Percentiles rank a stretch among this genome's conserved stretches.
Evolutionary conservation across 2,888 invertebrate genomes (phyloP).

Genomic region (Erynnis tages): DNA sequence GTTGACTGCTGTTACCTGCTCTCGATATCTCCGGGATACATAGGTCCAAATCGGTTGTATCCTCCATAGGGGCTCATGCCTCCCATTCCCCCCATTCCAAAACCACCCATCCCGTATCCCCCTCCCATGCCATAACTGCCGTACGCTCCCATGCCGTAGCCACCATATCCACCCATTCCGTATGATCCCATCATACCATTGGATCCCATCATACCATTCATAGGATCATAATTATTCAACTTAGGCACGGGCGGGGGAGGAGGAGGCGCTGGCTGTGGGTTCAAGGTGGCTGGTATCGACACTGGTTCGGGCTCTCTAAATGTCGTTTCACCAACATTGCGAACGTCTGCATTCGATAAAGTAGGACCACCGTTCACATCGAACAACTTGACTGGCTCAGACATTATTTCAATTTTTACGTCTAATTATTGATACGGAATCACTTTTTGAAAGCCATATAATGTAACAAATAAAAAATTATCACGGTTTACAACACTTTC

Average conservation of each 20-base stretch:
- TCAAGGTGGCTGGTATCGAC: slow-evolving; percentile 40
- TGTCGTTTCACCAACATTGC: slow-evolving; percentile 39
- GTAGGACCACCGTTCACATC: slow-evolving; percentile 51
- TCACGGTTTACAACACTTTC: slow-evolving; percentile 8
- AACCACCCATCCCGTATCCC: slow-evolving; percentile 46
- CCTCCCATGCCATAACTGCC: slow-evolving; percentile 44
- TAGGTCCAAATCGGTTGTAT: slow-evolving; percentile 66
- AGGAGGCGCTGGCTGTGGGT: slow-evolving; percentile 59
- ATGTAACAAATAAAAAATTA: slow-evolving; percentile 16
- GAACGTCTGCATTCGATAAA: slow-evolving; percentile 51
- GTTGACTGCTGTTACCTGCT: slow-evolving; percentile 69
- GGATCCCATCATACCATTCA: slow-evolving; percentile 46
- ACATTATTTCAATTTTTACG: slow-evolving; percentile 45
- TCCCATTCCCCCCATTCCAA: slow-evolving; percentile 43
- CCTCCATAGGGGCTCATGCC: slow-evolving; percentile 61
- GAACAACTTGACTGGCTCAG: slow-evolving; percentile 55
- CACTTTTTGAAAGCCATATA: neutral
- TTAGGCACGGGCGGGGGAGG: slow-evolving; percentile 40
- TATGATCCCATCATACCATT: slow-evolving; percentile 52
- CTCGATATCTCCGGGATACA: slow-evolving; percentile 81
- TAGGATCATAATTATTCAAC: slow-evolving; percentile 34
- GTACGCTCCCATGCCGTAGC: slow-evolving; percentile 41
- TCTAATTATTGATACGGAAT: neutral
- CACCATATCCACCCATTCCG: slow-evolving; percentile 44
- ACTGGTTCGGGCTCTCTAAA: slow-evolving; percentile 54